Percentiles rank a stretch among this genome's conserved stretches.
These are phyloP conservation scores for Coptodon rendalli DNA, from an alignment of 2,113 vertebrate species.

Conservation along the genomic window DNA sequence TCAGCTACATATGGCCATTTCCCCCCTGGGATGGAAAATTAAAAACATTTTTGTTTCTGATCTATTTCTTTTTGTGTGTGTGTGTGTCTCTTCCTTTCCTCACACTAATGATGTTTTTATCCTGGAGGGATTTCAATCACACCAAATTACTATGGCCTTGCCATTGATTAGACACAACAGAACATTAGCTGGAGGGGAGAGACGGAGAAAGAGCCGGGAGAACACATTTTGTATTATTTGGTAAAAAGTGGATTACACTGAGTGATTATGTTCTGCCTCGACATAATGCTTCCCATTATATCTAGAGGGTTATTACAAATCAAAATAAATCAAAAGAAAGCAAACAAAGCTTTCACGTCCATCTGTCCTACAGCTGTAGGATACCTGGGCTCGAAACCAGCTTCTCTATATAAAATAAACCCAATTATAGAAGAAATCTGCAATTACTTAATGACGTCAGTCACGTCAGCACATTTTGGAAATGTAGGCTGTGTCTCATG, in stretches of 20 bases:
- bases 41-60: constrained; percentile 36
- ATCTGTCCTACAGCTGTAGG: neutral
- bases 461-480: neutral
- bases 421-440: constrained; percentile 4
- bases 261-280: constrained; percentile 25
- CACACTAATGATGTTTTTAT: constrained; percentile 58
- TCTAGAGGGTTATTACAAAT: neutral
- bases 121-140: constrained; percentile 63
- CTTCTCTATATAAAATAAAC: neutral
- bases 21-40: constrained; percentile 26
- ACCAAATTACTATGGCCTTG: constrained; percentile 45
- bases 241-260: constrained; percentile 38
- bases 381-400: neutral
- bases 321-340: neutral
- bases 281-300: constrained; percentile 23
- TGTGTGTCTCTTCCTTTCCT: constrained; percentile 9
- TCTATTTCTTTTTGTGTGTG: neutral
- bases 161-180: constrained; percentile 61
- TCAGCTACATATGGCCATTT: constrained; percentile 50
- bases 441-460: neutral
- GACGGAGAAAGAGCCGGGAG: constrained; percentile 11
- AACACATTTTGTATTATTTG: constrained; percentile 31
- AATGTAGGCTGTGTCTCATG: neutral
- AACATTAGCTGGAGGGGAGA: constrained; percentile 52
- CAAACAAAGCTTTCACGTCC: neutral